These are phyloP conservation scores for Xestoiulus laeticollis DNA, from an alignment of 2,888 invertebrate species.

Conservation along the genomic window DNA sequence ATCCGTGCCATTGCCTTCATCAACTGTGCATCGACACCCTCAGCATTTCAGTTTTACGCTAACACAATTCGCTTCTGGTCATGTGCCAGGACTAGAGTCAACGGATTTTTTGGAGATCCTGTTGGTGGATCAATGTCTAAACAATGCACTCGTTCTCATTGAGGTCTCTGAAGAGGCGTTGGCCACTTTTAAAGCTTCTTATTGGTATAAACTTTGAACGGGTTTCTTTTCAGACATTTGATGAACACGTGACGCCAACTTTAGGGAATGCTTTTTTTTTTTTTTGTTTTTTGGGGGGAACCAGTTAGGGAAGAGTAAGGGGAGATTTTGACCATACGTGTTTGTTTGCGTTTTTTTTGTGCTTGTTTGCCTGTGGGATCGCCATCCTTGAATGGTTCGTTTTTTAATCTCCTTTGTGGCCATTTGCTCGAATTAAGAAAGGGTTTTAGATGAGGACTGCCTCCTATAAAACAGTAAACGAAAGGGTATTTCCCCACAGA, in stretches of 20 bases:
- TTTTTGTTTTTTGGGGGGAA: not conserved
- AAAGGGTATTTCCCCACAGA: no score
- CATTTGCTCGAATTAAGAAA: not conserved
- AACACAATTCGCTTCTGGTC: not conserved
- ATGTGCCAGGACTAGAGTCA: not conserved
- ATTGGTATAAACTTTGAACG: not conserved
- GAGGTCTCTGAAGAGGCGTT: not conserved
- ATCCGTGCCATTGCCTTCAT: not conserved
- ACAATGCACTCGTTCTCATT: not conserved
- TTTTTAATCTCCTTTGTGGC: not conserved
- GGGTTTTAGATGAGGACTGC: not conserved
- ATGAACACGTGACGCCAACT: not conserved
- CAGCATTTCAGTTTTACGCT: not conserved
- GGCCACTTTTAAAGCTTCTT: not conserved
- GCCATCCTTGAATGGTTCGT: not conserved
- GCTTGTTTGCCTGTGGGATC: not conserved
- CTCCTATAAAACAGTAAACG: not conserved
- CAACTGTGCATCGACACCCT: slow-evolving; percentile 10
- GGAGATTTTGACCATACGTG: not conserved
- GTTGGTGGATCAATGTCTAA: not conserved
- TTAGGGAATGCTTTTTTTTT: not conserved
- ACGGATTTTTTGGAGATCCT: not conserved
- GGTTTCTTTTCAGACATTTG: not conserved
- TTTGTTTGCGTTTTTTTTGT: not conserved
- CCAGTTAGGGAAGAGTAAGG: not conserved